Evolutionary conservation across 2,113 vertebrate species (phyloP).

Genomic region (Marmota flaviventris): DNA sequence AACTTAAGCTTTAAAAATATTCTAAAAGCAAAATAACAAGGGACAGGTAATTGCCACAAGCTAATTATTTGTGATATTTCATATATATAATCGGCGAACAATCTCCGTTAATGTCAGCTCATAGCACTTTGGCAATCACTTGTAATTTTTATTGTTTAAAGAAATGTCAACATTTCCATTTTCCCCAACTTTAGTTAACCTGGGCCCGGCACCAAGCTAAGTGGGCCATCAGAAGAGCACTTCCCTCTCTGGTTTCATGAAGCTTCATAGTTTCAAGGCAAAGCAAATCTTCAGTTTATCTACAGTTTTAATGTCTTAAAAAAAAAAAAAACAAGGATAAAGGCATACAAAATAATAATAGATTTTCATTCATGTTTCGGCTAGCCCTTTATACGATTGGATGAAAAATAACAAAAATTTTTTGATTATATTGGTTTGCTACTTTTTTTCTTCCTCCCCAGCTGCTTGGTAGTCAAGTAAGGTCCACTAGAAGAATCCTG

Average conservation of each 20-base stretch:
- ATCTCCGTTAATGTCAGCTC: constrained; percentile 81
- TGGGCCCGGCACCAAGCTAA: constrained; percentile 64
- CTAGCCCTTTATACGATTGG: constrained; percentile 47
- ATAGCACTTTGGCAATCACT: constrained; percentile 78
- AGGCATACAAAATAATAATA: not conserved
- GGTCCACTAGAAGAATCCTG: not conserved
- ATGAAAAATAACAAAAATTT: constrained; percentile 56
- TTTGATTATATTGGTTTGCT: not conserved
- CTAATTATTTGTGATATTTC: constrained; percentile 88
- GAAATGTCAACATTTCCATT: constrained; percentile 80
- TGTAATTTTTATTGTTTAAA: constrained; percentile 83
- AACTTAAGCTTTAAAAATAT: constrained; percentile 91
- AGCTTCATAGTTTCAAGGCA: constrained; percentile 80
- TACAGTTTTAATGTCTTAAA: constrained; percentile 61
- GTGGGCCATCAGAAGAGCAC: constrained; percentile 70
- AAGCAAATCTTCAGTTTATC: constrained; percentile 78
- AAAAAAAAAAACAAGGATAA: not conserved
- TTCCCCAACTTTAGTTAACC: constrained; percentile 74
- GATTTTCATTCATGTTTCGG: constrained; percentile 45
- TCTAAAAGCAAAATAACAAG: constrained; percentile 90
- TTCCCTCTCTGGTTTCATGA: constrained; percentile 75
- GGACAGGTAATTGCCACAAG: constrained; percentile 90
- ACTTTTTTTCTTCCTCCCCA: constrained; percentile 34
- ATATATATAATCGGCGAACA: constrained; percentile 85
- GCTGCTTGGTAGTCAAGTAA: constrained; percentile 58